phyloP scores from a whole-genome alignment of 2,113 vertebrate species.

The Eulemur rufifrons region DNA sequence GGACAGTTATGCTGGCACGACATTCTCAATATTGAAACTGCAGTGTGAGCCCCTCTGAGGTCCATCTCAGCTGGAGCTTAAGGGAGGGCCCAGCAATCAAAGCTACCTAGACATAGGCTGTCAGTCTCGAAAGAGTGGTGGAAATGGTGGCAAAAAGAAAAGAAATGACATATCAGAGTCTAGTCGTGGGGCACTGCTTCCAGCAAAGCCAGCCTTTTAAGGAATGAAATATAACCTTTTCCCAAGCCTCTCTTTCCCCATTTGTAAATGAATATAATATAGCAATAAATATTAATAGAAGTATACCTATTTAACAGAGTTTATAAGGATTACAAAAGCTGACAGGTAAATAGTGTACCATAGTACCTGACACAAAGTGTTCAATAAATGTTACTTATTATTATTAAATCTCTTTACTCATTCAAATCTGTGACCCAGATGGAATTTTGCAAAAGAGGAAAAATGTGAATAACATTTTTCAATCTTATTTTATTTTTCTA shows the following conservation, averaged over 20 bases:
- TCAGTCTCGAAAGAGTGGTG: not conserved
- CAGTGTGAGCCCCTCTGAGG: not conserved
- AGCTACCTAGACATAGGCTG: not conserved
- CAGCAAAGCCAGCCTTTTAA: not conserved
- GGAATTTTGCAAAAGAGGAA: constrained; percentile 12
- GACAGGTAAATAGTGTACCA: not conserved
- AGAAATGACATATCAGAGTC: not conserved
- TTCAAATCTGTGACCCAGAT: not conserved
- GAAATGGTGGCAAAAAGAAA: not conserved
- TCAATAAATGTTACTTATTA: not conserved
- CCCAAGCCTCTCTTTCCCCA: not conserved
- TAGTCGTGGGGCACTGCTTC: not conserved
- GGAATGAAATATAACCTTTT: not conserved
- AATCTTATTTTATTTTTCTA: constrained; percentile 10
- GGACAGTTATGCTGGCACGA: not conserved
- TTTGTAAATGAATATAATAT: not conserved
- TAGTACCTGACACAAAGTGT: not conserved
- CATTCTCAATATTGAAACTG: not conserved
- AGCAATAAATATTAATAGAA: no score
- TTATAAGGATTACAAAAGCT: not conserved
- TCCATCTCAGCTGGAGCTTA: not conserved
- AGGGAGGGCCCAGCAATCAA: not conserved
- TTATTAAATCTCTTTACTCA: not conserved
- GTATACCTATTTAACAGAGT: not conserved
- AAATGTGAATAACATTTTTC: not conserved